Percentiles rank a stretch among this genome's conserved stretches.
phyloP scores from a whole-genome alignment of 2,888 invertebrate genomes.

The Horisme vitalbata region DNA sequence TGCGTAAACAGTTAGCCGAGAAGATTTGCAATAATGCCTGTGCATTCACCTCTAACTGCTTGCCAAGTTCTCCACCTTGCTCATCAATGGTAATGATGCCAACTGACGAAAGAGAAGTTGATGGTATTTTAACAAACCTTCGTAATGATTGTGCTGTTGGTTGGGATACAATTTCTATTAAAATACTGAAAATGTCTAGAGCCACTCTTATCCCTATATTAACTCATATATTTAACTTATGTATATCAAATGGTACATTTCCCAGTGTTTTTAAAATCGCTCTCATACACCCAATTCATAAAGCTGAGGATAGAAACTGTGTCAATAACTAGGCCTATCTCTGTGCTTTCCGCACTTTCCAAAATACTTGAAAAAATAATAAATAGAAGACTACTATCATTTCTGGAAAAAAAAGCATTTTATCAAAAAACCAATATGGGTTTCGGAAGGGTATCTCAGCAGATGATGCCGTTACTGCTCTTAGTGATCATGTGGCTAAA shows the following conservation, averaged over 20 bases:
- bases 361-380: background rate
- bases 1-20: background rate
- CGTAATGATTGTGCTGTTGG: background rate
- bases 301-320: background rate
- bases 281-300: background rate
- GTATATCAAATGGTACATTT: background rate
- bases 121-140: background rate
- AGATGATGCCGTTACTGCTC: background rate
- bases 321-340: constrained; percentile 1
- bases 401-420: background rate
- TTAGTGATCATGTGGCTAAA: background rate
- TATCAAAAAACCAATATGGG: background rate
- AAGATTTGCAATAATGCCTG: background rate
- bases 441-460: background rate
- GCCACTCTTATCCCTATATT: background rate
- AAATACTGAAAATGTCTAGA: background rate
- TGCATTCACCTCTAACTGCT: background rate
- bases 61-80: background rate
- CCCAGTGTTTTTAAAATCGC: background rate
- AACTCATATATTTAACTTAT: background rate
- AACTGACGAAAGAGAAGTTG: background rate
- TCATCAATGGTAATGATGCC: background rate
- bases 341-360: background rate
- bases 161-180: background rate
- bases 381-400: background rate